phyloP scores from a whole-genome alignment of 2,888 invertebrate genomes.

The Trilocha varians region DNA sequence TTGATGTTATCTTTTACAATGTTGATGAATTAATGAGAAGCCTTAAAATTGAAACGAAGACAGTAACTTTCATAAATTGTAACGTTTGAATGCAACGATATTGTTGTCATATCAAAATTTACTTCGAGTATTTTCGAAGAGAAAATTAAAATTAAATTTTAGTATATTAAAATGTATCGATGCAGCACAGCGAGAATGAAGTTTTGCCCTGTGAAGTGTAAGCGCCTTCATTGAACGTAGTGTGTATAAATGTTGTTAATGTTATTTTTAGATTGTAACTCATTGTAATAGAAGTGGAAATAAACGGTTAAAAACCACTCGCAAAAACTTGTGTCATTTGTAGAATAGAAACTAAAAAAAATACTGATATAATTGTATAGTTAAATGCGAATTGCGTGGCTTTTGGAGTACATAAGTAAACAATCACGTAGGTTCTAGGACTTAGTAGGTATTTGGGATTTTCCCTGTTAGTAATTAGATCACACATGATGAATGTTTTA shows the following conservation, averaged over 20 bases:
- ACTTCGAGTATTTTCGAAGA: background rate
- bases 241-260: constrained; percentile 17
- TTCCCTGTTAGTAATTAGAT: too few relatives aligned
- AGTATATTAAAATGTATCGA: too few relatives aligned
- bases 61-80: background rate
- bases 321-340: constrained; percentile 6
- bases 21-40: background rate
- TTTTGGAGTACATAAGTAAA: too few relatives aligned
- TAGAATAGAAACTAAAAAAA: too few relatives aligned
- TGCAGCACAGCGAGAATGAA: background rate
- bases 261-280: constrained; percentile 18
- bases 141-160: too few relatives aligned
- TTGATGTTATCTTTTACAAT: too few relatives aligned
- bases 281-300: constrained; percentile 20
- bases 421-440: too few relatives aligned
- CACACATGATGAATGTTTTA: too few relatives aligned
- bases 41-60: background rate
- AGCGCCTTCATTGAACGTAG: constrained; percentile 11
- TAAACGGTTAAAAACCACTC: constrained; percentile 30
- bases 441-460: too few relatives aligned
- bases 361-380: too few relatives aligned
- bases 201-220: constrained; percentile 7
- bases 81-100: background rate
- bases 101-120: background rate
- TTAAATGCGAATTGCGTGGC: too few relatives aligned